Percentiles rank a stretch among this genome's conserved stretches.
Evolutionary conservation across 2,888 invertebrate species (phyloP).

Genomic region (Lagria hirta): DNA sequence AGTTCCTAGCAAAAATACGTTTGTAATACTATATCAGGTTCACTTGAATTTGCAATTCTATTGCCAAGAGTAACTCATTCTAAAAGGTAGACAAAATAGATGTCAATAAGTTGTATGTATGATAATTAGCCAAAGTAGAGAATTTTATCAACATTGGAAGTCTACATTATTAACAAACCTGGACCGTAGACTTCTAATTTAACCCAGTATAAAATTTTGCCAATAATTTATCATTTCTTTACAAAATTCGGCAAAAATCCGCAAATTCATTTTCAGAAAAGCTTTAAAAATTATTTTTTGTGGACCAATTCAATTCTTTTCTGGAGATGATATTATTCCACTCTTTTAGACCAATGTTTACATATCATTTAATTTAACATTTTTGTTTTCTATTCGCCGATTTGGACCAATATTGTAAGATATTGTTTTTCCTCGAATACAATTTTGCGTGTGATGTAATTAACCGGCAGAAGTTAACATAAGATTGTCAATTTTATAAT

Average conservation of each 20-base stretch:
- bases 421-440: conserved; percentile 21
- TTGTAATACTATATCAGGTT: conserved; percentile 42
- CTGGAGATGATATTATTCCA: conserved; percentile 23
- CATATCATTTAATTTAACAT: conserved; percentile 39
- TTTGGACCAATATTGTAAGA: conserved; percentile 33
- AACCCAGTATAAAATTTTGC: conserved; percentile 48
- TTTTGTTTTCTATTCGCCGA: conserved; percentile 27
- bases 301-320: conserved; percentile 32
- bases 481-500: conserved; percentile 29
- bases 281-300: conserved; percentile 12
- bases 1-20: conserved; percentile 46
- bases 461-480: conserved; percentile 16
- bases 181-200: conserved; percentile 31
- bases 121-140: conserved; percentile 46
- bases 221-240: conserved; percentile 46
- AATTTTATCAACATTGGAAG: conserved; percentile 44
- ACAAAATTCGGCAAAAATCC: conserved; percentile 6
- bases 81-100: conserved; percentile 47
- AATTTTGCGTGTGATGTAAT: conserved; percentile 19
- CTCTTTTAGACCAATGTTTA: conserved; percentile 40
- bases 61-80: conserved; percentile 50
- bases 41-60: conserved; percentile 46
- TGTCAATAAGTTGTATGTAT: conserved; percentile 49
- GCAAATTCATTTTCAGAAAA: conserved; percentile 25
- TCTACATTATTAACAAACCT: conserved; percentile 36